Conservation (phyloP, 2,888 invertebrate species). For the Melinaea marsaeus region DNA sequence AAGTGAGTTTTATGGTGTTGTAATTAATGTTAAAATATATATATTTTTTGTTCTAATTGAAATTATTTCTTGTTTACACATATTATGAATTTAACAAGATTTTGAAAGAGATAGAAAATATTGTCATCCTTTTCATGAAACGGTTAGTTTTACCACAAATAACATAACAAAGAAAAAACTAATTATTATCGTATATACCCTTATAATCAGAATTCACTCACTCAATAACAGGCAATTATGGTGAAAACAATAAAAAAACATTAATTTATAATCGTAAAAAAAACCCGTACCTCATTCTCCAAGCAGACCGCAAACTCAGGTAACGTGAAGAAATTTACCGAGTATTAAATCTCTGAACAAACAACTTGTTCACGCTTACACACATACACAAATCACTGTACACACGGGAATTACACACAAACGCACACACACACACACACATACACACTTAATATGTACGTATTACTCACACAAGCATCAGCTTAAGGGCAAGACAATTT, state of each 20-base stretch:
- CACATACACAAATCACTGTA: slow-evolving; percentile 39
- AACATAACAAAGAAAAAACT: no score
- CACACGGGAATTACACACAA: slow-evolving; percentile 20
- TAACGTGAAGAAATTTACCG: slow-evolving; percentile 75
- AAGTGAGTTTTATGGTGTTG: slow-evolving; percentile 41
- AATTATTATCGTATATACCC: no score
- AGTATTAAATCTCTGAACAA: slow-evolving; percentile 77
- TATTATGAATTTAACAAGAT: no score
- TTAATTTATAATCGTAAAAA: slow-evolving; percentile 27
- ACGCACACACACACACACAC: slow-evolving; percentile 14
- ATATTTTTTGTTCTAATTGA: no score
- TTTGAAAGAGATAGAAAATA: no score
- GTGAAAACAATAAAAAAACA: not conserved
- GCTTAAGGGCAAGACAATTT: slow-evolving; percentile 17
- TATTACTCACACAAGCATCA: slow-evolving; percentile 15
- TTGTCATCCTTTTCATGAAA: no score
- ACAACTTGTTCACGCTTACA: slow-evolving; percentile 75
- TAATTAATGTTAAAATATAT: slow-evolving; percentile 10
- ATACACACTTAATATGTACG: slow-evolving; percentile 4
- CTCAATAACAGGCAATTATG: not conserved
- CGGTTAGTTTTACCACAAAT: no score
- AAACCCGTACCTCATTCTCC: slow-evolving; percentile 42
- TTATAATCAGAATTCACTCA: no score
- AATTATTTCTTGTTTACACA: no score
- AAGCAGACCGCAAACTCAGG: slow-evolving; percentile 45